Percentiles rank a stretch among this genome's conserved stretches.
These are phyloP conservation scores for Eupsilia transversa DNA, from an alignment of 2,888 invertebrate genomes.

Conservation along the genomic window DNA sequence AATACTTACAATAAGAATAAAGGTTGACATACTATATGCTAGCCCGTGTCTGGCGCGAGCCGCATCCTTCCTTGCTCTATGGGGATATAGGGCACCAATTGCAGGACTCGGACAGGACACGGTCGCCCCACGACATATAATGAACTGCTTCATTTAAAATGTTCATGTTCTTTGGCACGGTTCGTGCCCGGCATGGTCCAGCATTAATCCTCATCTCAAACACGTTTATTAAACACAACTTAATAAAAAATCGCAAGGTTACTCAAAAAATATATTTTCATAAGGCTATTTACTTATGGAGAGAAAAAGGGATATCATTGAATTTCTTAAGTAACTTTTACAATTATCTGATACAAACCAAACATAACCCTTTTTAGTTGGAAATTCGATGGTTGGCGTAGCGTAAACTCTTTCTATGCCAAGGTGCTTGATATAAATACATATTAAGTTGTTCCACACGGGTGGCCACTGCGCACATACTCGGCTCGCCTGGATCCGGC, in stretches of 20 bases:
- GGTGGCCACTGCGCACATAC: constrained; percentile 59
- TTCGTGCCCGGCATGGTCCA: not conserved
- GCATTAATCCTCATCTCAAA: not conserved
- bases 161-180: too few relatives aligned
- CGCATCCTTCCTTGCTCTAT: not conserved
- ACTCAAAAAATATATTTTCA: too few relatives aligned
- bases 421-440: constrained; percentile 67
- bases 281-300: too few relatives aligned
- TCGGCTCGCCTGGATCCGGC: constrained; percentile 66
- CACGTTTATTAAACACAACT: not conserved
- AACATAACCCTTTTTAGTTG: constrained; percentile 51
- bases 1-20: not conserved
- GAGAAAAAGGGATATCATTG: too few relatives aligned
- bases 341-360: not conserved
- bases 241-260: not conserved
- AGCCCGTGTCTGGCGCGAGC: not conserved
- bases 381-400: constrained; percentile 49
- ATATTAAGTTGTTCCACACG: constrained; percentile 69
- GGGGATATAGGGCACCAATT: not conserved
- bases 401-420: constrained; percentile 66
- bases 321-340: too few relatives aligned
- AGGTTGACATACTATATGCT: not conserved
- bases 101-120: not conserved
- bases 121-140: not conserved
- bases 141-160: not conserved